Conservation (phyloP, 2,888 invertebrate genomes). For the Volucella inflata region DNA sequence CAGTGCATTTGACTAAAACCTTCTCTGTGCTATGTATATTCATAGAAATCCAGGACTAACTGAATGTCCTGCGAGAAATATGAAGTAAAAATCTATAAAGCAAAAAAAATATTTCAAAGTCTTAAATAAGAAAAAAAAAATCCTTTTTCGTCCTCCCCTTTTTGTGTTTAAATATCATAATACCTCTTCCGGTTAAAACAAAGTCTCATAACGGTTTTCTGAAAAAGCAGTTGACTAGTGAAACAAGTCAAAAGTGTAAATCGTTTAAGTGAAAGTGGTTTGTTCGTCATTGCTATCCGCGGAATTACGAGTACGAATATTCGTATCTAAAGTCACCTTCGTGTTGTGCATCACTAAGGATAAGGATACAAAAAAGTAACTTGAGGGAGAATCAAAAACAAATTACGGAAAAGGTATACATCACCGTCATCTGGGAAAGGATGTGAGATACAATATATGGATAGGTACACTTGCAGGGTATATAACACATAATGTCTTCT, state of each 20-base stretch:
- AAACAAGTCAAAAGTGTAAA: conserved; percentile 56
- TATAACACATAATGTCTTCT: too few relatives aligned
- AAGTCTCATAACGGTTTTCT: too few relatives aligned
- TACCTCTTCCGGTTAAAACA: too few relatives aligned
- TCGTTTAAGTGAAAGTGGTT: conserved; percentile 24
- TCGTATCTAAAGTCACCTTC: neutral
- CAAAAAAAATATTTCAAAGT: neutral
- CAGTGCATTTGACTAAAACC: conserved; percentile 4
- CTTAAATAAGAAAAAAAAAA: conserved; percentile 12
- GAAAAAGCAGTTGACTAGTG: conserved; percentile 19
- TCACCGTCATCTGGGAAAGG: conserved; percentile 41
- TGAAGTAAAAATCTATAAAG: too few relatives aligned
- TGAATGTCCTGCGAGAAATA: neutral
- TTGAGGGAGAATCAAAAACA: conserved; percentile 58
- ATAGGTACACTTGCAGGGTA: conserved; percentile 15
- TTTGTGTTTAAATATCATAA: conserved; percentile 1
- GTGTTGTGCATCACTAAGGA: conserved; percentile 34
- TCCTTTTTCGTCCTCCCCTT: too few relatives aligned
- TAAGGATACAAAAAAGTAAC: conserved; percentile 58
- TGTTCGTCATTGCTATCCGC: conserved; percentile 6
- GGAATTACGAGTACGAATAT: conserved; percentile 49
- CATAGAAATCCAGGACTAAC: neutral
- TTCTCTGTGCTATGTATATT: conserved; percentile 8
- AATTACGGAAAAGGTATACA: conserved; percentile 64
- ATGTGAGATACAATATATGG: conserved; percentile 39